Base-by-base conservation (phyloP, 2,888 invertebrate genomes). In the Dastarcus helophoroides region DNA sequence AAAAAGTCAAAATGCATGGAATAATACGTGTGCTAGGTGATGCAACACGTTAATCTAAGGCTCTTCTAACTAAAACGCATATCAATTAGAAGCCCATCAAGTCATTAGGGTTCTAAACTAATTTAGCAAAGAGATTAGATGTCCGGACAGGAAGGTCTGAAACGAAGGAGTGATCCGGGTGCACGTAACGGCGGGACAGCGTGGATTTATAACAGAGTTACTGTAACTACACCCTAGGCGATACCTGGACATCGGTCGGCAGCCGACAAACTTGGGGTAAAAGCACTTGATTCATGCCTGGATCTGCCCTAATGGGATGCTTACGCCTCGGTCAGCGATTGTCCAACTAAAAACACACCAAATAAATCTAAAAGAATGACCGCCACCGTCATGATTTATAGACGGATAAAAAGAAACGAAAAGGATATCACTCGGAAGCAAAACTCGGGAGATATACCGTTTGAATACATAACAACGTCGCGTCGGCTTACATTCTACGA, bases 231-330 rank as follows among this genome's bases (percentile, higher is more conserved):
- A 45, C 57, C 54, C 57, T 41, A 42, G 57, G 48, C 48, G 44
- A 54, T 54, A 55, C 54, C 54, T 54, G 52, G 44, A 48, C 47
- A 46, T 38, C 40, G 30, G 35, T 35, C 35, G 14, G 16, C 21
- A 23, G 19, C 32, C 35, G 43, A 46, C 50, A 49, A 40, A 42
- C 38, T 41, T 47, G 47, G 46, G 43, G 48, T 48, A 47, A 47
- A 36, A 40, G 46, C 47, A 46, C 55, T 54, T 56, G 55, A 56
- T 56, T 54, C 55, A 56, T 56, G 52, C 52, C 46, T 42, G 53
- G 51, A 50, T 53, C 54, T 44, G 47, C 48, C 53, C 50, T 56
- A 56, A 56, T 56, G 56, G 56, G 54, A 56, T 54, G 54, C 54
- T 54, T 54, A 53, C 51, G 46, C 48, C 42, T 44, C 51, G 53